A percentile compares a stretch with the other conserved stretches of the same genome.
Evolutionary conservation across 2,113 vertebrate genomes (phyloP).

Genomic region (Pollimyrus isidori): DNA sequence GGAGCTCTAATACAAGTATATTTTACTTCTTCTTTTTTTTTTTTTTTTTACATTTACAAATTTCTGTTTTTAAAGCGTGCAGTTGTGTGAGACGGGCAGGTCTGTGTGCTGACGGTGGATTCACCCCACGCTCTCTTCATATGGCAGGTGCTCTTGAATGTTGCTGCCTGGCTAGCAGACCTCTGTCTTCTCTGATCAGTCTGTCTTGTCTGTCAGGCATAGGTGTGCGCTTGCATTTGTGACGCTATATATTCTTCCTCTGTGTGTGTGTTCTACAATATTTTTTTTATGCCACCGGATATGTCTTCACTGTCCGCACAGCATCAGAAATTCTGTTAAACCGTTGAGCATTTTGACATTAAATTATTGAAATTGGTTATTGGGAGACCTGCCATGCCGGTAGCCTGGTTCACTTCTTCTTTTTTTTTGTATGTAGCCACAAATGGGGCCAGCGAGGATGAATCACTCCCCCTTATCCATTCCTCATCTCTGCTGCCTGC

Average conservation of each 20-base stretch:
- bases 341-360: slow-evolving; percentile 24
- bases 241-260: background rate
- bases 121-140: background rate
- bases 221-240: slow-evolving; percentile 19
- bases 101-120: background rate
- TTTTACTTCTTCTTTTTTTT: background rate
- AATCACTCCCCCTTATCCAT: background rate
- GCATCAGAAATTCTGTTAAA: slow-evolving; percentile 39
- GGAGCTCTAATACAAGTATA: background rate
- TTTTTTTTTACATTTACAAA: background rate
- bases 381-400: background rate
- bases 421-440: background rate
- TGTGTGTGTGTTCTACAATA: background rate
- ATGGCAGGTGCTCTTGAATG: background rate
- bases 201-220: background rate
- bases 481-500: background rate
- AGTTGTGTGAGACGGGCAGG: background rate
- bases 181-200: background rate
- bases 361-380: slow-evolving; percentile 9
- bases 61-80: background rate
- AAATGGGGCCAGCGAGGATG: background rate
- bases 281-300: slow-evolving; percentile 22
- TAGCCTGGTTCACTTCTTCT: background rate
- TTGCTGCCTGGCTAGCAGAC: background rate
- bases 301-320: slow-evolving; percentile 30